Base-by-base conservation (phyloP, 2,888 invertebrate genomes). In the Drosophila dives region DNA sequence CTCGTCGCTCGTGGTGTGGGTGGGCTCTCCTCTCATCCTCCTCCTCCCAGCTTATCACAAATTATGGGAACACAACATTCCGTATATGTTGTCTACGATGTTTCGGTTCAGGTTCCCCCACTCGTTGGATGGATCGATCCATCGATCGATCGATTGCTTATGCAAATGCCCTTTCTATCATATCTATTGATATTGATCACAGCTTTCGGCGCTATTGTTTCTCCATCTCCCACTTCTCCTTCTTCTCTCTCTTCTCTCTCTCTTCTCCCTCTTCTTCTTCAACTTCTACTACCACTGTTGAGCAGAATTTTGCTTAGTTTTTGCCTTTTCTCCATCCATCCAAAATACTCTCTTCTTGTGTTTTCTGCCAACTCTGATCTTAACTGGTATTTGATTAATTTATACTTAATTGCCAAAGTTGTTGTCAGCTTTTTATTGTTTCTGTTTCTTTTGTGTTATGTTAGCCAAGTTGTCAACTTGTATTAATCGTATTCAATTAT, bases 11-110 rank as follows among this genome's bases (percentile, higher is more conserved):
- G 23, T 36, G 36, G 54, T 64, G 70, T 70, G 70, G 72, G 72
- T 72, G 71, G 58, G 36, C 72, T 61, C 53, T 59, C 33, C 66
- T 66, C 66, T 36, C 11, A 5, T 29, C 29, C 26, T 6, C 1
- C 23, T 23, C 23, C 23, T 0, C 29, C 42, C 67, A 40, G 75
- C 78, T 75, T 77, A 77, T 77, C 78, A 77, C 77, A 77, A 77
- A 77, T 77, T 77, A 77, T 77, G 77, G 77, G 75, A 77, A 78
- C 70, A 58, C 73, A 64, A 51, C 36, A 58, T 50, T 54, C 32
- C 65, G 48, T 26, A 68, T 33, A 45, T 17, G 23, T 36, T 65
- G 32, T 32, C 50, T 20, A 32, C 34, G 23, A 1, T 32, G 23
- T 72, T 62, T 45, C 26, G 65, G 78, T 63, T 48, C 23, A 51